phyloP scores from a whole-genome alignment of 1,140 invertebrate species.

The Onthophagus taurus region DNA sequence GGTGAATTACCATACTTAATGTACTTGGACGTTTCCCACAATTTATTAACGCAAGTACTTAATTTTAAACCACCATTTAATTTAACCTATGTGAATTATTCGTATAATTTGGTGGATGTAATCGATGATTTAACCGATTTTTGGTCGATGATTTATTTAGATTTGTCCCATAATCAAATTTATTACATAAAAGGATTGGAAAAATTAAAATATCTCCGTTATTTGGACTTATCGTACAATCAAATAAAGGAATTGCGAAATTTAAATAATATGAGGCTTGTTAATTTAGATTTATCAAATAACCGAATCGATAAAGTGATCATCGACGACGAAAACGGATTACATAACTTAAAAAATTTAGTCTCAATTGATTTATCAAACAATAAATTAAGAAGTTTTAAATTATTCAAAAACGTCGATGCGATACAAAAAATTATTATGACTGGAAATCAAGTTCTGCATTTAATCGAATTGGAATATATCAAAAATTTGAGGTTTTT shows the following conservation, averaged over 20 bases:
- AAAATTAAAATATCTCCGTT: conserved; percentile 20
- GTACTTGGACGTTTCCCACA: conserved; percentile 28
- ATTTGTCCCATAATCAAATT: conserved; percentile 27
- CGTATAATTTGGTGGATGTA: conserved; percentile 20
- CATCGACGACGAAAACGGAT: conserved; percentile 6
- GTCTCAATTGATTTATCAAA: conserved; percentile 14
- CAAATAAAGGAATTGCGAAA: conserved; percentile 16
- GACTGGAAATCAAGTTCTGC: conserved; percentile 14
- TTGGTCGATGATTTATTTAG: conserved; percentile 28
- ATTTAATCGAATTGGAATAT: conserved; percentile 23
- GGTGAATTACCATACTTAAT: conserved; percentile 24
- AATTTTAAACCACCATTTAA: conserved; percentile 27
- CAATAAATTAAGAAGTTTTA: conserved; percentile 15
- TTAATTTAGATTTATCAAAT: conserved; percentile 14
- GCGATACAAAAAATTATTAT: conserved; percentile 18
- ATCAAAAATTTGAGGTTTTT: conserved; percentile 20
- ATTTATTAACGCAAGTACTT: conserved; percentile 20
- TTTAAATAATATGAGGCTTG: conserved; percentile 11
- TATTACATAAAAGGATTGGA: conserved; percentile 21
- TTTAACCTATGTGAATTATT: conserved; percentile 25
- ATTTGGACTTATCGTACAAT: conserved; percentile 19
- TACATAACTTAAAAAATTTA: conserved; percentile 20
- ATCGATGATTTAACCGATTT: conserved; percentile 26
- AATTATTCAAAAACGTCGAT: conserved; percentile 16
- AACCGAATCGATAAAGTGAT: conserved; percentile 15